A percentile compares a stretch with the other conserved stretches of the same genome.
phyloP scores from a whole-genome alignment of 37 sponge, comb jelly and placozoan species.

The Halichondria panicea region DNA sequence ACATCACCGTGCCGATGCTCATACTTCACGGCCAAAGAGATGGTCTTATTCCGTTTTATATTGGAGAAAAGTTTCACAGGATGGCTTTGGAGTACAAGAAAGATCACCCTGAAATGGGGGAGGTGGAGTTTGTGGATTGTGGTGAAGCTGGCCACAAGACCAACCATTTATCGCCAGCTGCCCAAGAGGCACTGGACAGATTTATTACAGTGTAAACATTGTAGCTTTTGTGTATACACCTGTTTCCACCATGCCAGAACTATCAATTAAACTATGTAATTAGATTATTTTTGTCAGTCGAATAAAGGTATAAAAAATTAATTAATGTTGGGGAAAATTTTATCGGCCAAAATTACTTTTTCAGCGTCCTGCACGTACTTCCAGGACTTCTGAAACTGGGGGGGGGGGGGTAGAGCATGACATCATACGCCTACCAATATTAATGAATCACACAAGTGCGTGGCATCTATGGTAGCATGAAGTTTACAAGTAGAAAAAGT shows the following conservation, averaged over 20 bases:
- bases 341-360: background rate
- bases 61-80: constrained; percentile 56
- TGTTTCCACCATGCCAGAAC: background rate
- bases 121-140: constrained; percentile 60
- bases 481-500: no score
- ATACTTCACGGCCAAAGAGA: constrained; percentile 72
- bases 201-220: constrained; percentile 48
- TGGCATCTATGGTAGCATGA: no score
- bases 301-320: no score
- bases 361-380: background rate
- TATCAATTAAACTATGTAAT: background rate
- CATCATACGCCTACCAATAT: no score
- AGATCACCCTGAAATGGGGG: background rate
- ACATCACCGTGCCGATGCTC: constrained; percentile 60
- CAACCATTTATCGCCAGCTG: constrained; percentile 34
- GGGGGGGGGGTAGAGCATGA: no score
- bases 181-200: constrained; percentile 24
- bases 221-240: background rate
- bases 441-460: no score
- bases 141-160: constrained; percentile 54
- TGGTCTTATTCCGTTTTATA: constrained; percentile 57
- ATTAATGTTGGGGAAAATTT: no score
- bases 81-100: constrained; percentile 19
- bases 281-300: no score
- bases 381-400: no score